Base-by-base conservation (phyloP, 2,113 vertebrate species). In the Lophochroa leadbeateri region DNA sequence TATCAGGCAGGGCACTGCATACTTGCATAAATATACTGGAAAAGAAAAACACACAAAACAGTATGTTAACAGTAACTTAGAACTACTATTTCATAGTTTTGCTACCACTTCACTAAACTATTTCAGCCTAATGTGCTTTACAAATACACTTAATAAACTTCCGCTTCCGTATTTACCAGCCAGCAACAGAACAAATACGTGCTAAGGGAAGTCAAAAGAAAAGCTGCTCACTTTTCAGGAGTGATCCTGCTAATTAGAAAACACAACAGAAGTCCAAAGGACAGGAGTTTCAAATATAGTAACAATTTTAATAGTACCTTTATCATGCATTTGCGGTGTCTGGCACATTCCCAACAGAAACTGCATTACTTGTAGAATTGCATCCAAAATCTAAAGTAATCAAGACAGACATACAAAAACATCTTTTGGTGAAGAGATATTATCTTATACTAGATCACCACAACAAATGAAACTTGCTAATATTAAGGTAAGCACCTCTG, bases 1-100 rank as follows among this genome's bases (percentile, higher is more conserved):
- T 20, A 99, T 97, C 61, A 99, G 97, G 96, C 98, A 98, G 10
- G 99, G 99, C 31, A 99, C 97, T 6, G 98, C 97, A 10, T 99
- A 99, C 93, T 98, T 99, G 98, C 99, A 99, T 68, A 99, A 97
- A 96, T 99, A 99, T 60, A 99, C 99, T 99, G 97, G 31, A 85
- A 95, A 86, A 96, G 28, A 93, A 80, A 93, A 82, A 14, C 20
- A 78, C 10, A n/a, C 1, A 0, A 6, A 84, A 24, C 6, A 20
- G 17, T 11, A 29, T 9, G 64, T 41, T 47, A 68, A 9, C 14
- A 82, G 27, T 33, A 77, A 44, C 39, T 64, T 5, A 44, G 20
- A 80, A 65, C 21, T 68, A 90, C 28, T 31, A 52, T 27, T 65
- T 55, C 43, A 47, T 0, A 0, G 8, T 67, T 90, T 74, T 76